These are phyloP conservation scores for Halcyon chelicuti DNA, from an alignment of 2,797 vertebrate genomes.

Conservation along the genomic window DNA sequence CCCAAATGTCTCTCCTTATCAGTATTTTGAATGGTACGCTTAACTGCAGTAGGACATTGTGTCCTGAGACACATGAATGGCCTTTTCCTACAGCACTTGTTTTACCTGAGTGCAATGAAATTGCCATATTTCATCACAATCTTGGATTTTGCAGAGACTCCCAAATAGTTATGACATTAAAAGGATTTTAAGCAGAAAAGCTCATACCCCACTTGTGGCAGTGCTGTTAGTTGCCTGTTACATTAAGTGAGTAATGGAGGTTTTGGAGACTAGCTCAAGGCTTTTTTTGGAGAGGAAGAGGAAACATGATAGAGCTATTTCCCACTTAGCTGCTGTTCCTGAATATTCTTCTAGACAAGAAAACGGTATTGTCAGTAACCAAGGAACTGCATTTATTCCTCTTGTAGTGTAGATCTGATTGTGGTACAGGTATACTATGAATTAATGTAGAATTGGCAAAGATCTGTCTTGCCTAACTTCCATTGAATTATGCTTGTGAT, in stretches of 20 bases:
- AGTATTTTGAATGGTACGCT: not conserved
- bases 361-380: not conserved
- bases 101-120: not conserved
- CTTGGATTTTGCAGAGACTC: not conserved
- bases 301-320: not conserved
- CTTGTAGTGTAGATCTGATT: not conserved
- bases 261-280: not conserved
- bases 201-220: not conserved
- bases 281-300: not conserved
- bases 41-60: not conserved
- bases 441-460: conserved; percentile 5
- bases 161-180: not conserved
- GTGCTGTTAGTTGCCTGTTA: not conserved
- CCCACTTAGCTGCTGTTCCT: not conserved
- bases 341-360: not conserved
- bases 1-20: not conserved
- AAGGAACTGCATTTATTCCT: not conserved
- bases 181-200: not conserved
- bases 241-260: not conserved
- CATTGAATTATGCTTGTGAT: not conserved
- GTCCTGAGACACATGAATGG: not conserved
- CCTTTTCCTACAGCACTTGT: not conserved
- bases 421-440: not conserved
- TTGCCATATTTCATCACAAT: not conserved
- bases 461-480: not conserved